Percentiles rank a stretch among this genome's conserved stretches.
Conservation (phyloP, 2,797 vertebrate genomes). For the Melanogrammus aeglefinus region DNA sequence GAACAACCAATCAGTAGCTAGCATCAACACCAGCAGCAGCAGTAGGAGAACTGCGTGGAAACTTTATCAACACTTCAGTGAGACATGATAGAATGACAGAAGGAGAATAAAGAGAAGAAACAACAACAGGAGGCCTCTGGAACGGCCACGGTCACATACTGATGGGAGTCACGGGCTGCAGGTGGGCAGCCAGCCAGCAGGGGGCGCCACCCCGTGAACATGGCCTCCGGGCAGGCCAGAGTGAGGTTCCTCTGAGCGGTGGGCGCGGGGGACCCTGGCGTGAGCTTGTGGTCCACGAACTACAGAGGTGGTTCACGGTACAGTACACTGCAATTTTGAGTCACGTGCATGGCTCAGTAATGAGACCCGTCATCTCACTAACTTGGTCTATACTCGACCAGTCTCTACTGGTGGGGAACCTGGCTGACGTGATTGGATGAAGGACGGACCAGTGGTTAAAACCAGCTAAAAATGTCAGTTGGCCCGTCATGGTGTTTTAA, state of each 20-base stretch:
- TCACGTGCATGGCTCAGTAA: neutral
- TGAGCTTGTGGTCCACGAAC: neutral
- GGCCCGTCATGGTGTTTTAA: neutral
- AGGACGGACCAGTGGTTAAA: neutral
- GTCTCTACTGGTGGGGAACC: neutral
- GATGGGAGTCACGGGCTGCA: constrained; percentile 53
- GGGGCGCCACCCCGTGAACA: constrained; percentile 50
- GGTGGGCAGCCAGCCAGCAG: constrained; percentile 23
- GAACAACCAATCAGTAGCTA: neutral
- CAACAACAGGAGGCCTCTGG: constrained; percentile 41
- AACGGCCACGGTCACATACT: constrained; percentile 62
- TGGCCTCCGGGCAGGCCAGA: constrained; percentile 47
- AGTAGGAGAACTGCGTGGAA: constrained; percentile 8
- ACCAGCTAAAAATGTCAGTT: neutral
- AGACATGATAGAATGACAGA: constrained; percentile 60
- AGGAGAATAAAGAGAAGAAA: constrained; percentile 54
- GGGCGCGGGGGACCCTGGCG: constrained; percentile 26
- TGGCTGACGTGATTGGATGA: neutral
- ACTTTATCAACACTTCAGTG: constrained; percentile 16
- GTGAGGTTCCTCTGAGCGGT: constrained; percentile 44
- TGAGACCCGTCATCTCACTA: neutral
- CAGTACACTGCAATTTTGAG: neutral
- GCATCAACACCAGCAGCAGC: neutral
- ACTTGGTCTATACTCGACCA: neutral
- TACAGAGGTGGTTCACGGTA: neutral